These are phyloP conservation scores for Gracilinanus agilis DNA, from an alignment of 2,113 vertebrate species.

Conservation along the genomic window DNA sequence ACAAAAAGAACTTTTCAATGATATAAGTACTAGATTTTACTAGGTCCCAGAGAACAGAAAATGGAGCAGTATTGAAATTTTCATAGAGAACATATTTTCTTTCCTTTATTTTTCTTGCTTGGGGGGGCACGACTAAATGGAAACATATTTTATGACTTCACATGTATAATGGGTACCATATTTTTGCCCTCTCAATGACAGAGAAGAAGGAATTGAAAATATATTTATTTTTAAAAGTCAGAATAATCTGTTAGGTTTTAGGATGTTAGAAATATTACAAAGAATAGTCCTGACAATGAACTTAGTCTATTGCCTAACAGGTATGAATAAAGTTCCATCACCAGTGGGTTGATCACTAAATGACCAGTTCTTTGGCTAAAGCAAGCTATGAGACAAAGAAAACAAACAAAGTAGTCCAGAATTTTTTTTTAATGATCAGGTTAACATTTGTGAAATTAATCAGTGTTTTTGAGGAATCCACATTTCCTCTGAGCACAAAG, in stretches of 20 bases:
- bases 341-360: neutral
- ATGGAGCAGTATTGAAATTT: no score
- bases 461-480: neutral
- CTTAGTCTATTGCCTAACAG: neutral
- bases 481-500: neutral
- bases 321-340: neutral
- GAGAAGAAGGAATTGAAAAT: neutral
- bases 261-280: neutral
- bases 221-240: neutral
- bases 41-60: no score
- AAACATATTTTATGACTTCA: neutral
- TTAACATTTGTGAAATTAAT: neutral
- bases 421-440: neutral
- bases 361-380: neutral
- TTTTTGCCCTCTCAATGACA: neutral
- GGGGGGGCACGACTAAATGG: neutral
- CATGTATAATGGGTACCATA: neutral
- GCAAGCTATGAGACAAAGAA: neutral
- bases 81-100: neutral
- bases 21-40: no score
- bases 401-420: neutral
- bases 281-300: neutral
- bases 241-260: neutral
- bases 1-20: no score
- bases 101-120: neutral